These are phyloP conservation scores for Bombus confusus DNA, from an alignment of 1,140 invertebrate species.

Conservation along the genomic window DNA sequence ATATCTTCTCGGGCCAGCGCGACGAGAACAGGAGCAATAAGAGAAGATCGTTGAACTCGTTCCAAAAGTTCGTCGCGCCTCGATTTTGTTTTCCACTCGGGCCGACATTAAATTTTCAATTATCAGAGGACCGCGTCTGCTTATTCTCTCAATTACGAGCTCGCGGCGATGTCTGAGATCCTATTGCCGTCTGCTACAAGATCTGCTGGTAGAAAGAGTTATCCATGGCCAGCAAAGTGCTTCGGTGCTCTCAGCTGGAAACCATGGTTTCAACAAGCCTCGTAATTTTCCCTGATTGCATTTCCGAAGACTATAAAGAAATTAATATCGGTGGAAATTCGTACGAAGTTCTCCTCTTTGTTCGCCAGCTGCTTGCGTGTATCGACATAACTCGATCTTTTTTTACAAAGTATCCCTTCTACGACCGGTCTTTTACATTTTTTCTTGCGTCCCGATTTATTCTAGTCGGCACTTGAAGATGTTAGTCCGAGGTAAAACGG, in stretches of 20 bases:
- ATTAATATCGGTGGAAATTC: not conserved
- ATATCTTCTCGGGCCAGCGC: not conserved
- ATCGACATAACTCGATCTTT: no score
- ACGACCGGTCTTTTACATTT: no score
- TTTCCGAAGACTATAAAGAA: not conserved
- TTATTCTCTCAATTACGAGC: conserved; percentile 43
- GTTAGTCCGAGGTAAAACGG: no score
- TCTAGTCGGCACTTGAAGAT: no score
- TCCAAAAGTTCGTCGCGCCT: conserved; percentile 58
- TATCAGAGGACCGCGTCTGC: conserved; percentile 16
- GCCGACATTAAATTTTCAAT: conserved; percentile 63
- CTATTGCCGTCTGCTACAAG: not conserved
- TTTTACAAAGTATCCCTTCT: no score
- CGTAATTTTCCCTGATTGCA: not conserved
- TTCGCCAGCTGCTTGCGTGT: no score
- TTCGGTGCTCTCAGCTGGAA: not conserved
- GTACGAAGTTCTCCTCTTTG: not conserved
- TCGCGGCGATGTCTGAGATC: not conserved
- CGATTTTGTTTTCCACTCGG: conserved; percentile 55
- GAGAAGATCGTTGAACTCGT: conserved; percentile 59
- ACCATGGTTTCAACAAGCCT: not conserved
- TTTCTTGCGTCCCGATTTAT: no score
- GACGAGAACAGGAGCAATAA: conserved; percentile 42
- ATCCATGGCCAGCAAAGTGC: not conserved
- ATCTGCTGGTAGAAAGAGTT: not conserved